Conservation (phyloP, 2,113 vertebrate species). For the Panurus biarmicus region DNA sequence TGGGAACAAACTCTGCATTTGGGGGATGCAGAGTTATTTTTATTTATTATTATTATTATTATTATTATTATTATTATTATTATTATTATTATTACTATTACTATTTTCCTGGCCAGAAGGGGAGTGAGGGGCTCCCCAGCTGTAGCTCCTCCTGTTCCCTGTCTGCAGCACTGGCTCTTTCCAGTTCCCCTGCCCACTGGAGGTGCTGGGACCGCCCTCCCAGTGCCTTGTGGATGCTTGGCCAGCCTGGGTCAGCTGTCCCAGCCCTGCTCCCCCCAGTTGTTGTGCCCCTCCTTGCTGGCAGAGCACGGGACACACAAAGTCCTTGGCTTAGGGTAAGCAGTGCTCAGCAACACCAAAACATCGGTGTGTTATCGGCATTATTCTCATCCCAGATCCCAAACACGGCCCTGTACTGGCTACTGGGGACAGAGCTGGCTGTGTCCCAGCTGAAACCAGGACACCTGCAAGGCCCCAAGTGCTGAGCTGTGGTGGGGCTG, state of each 20-base stretch:
- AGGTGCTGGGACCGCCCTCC: background rate
- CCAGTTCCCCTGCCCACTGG: accelerated
- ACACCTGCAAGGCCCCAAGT: background rate
- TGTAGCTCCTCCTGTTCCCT: background rate
- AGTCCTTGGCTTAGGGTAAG: background rate
- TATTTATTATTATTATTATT: too few relatives aligned
- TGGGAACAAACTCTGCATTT: background rate
- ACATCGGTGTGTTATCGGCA: background rate
- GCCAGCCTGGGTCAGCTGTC: background rate
- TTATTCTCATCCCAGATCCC: background rate
- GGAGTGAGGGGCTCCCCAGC: background rate
- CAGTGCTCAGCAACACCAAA: background rate
- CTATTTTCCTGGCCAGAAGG: background rate
- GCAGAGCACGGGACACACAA: background rate
- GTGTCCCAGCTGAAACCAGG: background rate
- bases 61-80: too few relatives aligned
- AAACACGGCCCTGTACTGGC: background rate
- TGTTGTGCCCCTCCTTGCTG: background rate
- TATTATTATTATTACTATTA: too few relatives aligned
- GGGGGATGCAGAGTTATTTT: accelerated
- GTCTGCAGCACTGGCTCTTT: background rate
- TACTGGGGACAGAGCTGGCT: background rate
- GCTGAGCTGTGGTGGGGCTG: background rate
- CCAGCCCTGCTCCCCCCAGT: background rate
- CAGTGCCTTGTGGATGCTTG: background rate